These are phyloP conservation scores for Oxyteleia sp. DNA, from an alignment of 2,888 invertebrate genomes.

Conservation along the genomic window DNA sequence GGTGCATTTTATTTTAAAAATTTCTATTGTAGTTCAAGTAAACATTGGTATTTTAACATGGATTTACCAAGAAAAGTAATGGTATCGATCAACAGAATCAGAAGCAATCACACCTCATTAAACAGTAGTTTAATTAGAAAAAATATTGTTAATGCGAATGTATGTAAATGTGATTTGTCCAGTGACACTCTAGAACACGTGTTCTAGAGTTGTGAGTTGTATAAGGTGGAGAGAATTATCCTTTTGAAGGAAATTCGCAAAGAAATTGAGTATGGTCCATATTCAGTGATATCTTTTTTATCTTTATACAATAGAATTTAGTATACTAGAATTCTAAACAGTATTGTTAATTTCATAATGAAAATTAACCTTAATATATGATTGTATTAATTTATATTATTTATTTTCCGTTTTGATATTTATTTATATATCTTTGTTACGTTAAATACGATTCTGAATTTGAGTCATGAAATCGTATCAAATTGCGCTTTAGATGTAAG, in stretches of 20 bases:
- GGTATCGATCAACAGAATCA: conserved; percentile 7
- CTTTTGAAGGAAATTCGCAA: background rate
- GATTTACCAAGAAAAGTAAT: conserved; percentile 11
- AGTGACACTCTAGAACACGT: background rate
- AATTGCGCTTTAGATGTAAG: too few species aligned
- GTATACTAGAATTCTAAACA: too few species aligned
- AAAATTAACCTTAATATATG: too few species aligned
- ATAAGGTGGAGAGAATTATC: background rate
- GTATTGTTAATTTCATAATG: too few species aligned
- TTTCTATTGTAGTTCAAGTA: background rate
- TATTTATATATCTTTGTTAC: too few species aligned
- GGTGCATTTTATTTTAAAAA: conserved; percentile 21
- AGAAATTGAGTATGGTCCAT: background rate
- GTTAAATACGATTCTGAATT: too few species aligned
- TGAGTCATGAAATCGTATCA: too few species aligned
- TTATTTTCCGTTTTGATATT: too few species aligned
- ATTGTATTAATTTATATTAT: too few species aligned
- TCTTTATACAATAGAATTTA: background rate
- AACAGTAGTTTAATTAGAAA: conserved; percentile 8
- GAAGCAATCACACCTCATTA: conserved; percentile 7
- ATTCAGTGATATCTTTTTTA: background rate
- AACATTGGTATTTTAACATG: background rate
- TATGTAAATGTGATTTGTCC: background rate
- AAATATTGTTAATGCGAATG: background rate
- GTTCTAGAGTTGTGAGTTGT: background rate